Evolutionary conservation across 2,113 vertebrate genomes (phyloP).

Genomic region (Hippocampus zosterae): DNA sequence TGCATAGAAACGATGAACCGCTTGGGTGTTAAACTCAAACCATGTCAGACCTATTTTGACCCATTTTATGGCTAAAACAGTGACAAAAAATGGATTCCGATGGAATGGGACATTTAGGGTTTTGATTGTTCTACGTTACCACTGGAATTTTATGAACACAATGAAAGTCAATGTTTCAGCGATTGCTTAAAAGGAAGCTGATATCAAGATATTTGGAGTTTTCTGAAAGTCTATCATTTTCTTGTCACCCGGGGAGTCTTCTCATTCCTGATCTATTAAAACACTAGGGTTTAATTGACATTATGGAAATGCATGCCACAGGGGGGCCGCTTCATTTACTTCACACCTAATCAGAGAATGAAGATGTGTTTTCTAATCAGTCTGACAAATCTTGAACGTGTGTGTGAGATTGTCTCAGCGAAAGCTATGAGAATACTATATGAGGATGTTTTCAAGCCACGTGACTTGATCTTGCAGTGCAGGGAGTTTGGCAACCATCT

Average conservation of each 20-base stretch:
- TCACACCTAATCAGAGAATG: conserved; percentile 65
- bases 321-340: conserved; percentile 66
- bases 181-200: conserved; percentile 26
- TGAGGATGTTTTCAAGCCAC: conserved; percentile 33
- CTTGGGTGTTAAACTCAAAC: too few relatives aligned
- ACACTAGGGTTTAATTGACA: conserved; percentile 70
- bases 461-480: conserved; percentile 25
- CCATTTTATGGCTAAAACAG: too few relatives aligned
- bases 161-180: conserved; percentile 24
- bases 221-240: conserved; percentile 49
- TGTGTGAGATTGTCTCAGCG: background rate
- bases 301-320: conserved; percentile 72
- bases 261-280: conserved; percentile 66
- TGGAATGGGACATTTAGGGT: too few relatives aligned
- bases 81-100: too few relatives aligned
- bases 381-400: conserved; percentile 44
- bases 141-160: conserved; percentile 9
- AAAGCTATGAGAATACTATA: conserved; percentile 9
- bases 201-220: conserved; percentile 36
- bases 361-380: conserved; percentile 67
- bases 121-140: background rate
- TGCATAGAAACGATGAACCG: too few relatives aligned
- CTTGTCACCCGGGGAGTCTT: conserved; percentile 54
- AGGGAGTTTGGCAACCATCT: conserved; percentile 21
- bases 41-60: too few relatives aligned